These are phyloP conservation scores for Pleuronectes platessa DNA, from an alignment of 2,113 vertebrate species.

Conservation along the genomic window DNA sequence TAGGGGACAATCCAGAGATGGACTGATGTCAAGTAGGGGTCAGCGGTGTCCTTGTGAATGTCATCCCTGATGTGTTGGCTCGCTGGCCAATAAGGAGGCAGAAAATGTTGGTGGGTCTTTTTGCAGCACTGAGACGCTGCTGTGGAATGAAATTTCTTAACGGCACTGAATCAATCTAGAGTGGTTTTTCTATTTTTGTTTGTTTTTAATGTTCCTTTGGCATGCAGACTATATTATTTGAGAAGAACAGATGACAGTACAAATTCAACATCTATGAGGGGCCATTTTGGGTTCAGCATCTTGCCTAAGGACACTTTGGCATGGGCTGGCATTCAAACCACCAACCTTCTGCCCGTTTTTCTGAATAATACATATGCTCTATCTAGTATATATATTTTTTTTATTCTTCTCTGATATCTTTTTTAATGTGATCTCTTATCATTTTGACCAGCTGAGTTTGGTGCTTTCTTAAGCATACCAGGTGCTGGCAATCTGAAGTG, in stretches of 20 bases:
- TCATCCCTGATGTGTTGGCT: slow-evolving; percentile 34
- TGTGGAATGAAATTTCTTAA: neutral
- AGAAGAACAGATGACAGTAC: too few species aligned
- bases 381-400: neutral
- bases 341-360: too few species aligned
- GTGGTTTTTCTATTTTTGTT: neutral
- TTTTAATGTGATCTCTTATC: neutral
- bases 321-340: too few species aligned
- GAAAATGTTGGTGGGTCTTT: slow-evolving; percentile 9
- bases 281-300: too few species aligned
- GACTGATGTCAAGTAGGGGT: slow-evolving; percentile 68
- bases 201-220: too few species aligned
- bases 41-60: slow-evolving; percentile 51
- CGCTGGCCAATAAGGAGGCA: slow-evolving; percentile 10
- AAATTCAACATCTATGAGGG: too few species aligned
- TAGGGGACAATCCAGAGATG: slow-evolving; percentile 51
- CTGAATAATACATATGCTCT: neutral
- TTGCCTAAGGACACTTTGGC: too few species aligned
- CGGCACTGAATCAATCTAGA: neutral
- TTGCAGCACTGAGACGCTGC: neutral
- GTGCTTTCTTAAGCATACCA: neutral
- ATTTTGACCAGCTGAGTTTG: neutral
- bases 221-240: too few species aligned
- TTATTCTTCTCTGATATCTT: neutral
- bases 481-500: neutral